Conservation (phyloP, 2,113 vertebrate species). For the Lophotis ruficrista region DNA sequence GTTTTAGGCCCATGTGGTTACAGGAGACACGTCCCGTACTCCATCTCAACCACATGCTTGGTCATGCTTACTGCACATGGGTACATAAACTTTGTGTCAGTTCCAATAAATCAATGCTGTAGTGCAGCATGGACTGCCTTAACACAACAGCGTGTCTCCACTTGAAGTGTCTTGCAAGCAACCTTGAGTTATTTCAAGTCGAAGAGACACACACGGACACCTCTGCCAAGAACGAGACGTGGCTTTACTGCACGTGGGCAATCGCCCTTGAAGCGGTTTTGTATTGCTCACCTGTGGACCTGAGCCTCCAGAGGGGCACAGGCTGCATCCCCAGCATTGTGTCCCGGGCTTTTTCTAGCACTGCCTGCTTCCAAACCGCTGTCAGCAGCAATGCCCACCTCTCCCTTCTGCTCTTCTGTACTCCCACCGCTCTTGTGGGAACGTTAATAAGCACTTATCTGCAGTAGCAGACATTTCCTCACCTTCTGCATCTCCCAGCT, state of each 20-base stretch:
- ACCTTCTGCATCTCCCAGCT: not conserved
- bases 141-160: not conserved
- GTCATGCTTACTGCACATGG: not conserved
- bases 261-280: not conserved
- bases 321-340: accelerated
- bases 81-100: not conserved
- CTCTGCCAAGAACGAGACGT: accelerated
- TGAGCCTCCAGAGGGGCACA: not conserved
- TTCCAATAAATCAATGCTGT: not conserved
- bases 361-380: not conserved
- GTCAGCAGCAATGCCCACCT: not conserved
- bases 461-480: accelerated
- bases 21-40: accelerated
- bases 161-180: not conserved
- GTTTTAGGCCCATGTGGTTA: not conserved
- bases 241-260: accelerated
- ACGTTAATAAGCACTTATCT: accelerated
- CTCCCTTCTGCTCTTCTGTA: not conserved
- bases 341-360: not conserved
- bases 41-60: not conserved
- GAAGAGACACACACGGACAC: not conserved
- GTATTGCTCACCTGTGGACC: accelerated
- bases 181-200: not conserved
- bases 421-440: not conserved
- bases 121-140: not conserved